Base-by-base conservation (phyloP, 2,888 invertebrate genomes). In the Drosophila leonis region DNA sequence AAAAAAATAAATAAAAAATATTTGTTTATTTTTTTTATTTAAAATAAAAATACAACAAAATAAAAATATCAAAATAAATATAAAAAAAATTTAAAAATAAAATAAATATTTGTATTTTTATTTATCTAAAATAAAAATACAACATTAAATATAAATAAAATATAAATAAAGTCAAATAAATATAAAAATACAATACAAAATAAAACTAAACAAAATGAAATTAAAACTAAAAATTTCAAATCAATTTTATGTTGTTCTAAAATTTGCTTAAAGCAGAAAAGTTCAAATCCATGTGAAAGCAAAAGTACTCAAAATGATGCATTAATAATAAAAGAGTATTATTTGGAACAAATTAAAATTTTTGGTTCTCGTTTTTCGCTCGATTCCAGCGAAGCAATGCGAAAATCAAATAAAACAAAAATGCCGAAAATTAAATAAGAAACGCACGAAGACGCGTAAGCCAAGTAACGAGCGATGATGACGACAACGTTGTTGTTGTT, bases 351-450 rank as follows among this genome's bases (percentile, higher is more conserved):
- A 56, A 42, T 56, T 42, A 31, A 15, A 56, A 31, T 49, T 18
- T 12, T 18, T 27, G 15, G n/a, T 2, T 48, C 48, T 27, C 10
- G n/a, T n/a, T 48, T 29, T 48, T 48, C 10, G n/a, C 48, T n/a
- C 27, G 6, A 29, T 48, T 48, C 29, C 12, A 35, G 57, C 27
- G 46, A 41, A 46, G 49, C 56, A 35, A 31, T 31, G 18, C 18
- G 48, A 46, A 54, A 41, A 44, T 20, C 27, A 29, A 56, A 39
- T 39, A 31, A 65, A 65, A 29, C 39, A 61, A 63, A 72, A 61
- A 59, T 35, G 35, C 42, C 35, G 35, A 63, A 63, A 29, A 29
- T 33, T 18, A 55, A 66, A 39, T 57, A 52, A 78, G 57, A 59
- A 63, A 46, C 52, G 67, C 24, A 59, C 20, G n/a, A 39, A 57